Base-by-base conservation (phyloP, 2,797 vertebrate genomes). In the Chaunax sp. region DNA sequence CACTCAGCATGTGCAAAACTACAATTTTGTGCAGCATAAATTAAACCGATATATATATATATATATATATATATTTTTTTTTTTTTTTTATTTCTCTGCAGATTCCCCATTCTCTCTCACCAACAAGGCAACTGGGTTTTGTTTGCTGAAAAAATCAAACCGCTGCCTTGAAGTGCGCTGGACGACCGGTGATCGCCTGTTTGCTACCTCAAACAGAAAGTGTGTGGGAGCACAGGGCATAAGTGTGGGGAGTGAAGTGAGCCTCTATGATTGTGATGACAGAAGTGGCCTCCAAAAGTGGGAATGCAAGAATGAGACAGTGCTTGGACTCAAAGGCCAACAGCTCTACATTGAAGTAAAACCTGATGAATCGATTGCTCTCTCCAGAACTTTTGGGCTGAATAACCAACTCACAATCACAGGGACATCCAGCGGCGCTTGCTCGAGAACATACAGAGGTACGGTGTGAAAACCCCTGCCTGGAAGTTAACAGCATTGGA, bases 401-500 rank as follows among this genome's bases (percentile, higher is more conserved):
- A 95, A 94, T 85, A 97, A 94, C 88, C 85, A 93, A 38, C 90
- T 97, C 93, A 95, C 91, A 60, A 88, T 97, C 80, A 89, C 90
- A 3, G 95, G 96, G 62, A 95, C 95, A 5, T 58, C 70, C 18
- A 95, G 95, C 1, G 94, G 95, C 64, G 81, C 98, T 47, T 98
- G 97, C 69, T 93, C 94, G 4, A 89, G 92, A 75, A 93, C 94
- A 59, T 91, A 95, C 69, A 95, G 98, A 97, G 97, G 97, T 99
- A 95, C 77, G 72, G 65, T 83, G 56, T 57, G 25, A 26, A 50
- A 44, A 40, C 10, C 5, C 28, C 9, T 19, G 11, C 16, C 40
- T 63, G 37, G 16, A 3, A 52, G 16, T 45, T 10, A 15, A 9
- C 1, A 64, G 8, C 0, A 19, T 23, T 22, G 37, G 6, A 35